A percentile compares a stretch with the other conserved stretches of the same genome.
phyloP scores from a whole-genome alignment of 2,113 vertebrate genomes.

The Sterrhoptilus dennistouni region DNA sequence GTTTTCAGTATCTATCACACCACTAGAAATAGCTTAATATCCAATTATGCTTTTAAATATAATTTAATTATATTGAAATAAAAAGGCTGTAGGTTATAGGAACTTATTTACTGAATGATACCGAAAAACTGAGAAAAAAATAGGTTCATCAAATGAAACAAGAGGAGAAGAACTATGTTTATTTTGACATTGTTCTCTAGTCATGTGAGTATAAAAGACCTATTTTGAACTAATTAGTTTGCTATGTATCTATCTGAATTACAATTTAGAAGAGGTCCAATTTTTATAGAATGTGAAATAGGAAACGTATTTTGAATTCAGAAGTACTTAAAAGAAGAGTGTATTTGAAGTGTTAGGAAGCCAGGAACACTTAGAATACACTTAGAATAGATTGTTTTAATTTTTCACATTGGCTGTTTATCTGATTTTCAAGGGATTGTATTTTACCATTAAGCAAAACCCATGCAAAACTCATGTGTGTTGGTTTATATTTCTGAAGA shows the following conservation, averaged over 20 bases:
- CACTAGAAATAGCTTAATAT: background rate
- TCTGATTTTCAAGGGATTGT: background rate
- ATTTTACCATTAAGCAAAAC: slow-evolving; percentile 65
- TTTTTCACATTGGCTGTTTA: background rate
- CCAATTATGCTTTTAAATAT: background rate
- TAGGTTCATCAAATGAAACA: accelerated
- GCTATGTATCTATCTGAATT: background rate
- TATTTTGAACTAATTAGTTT: background rate
- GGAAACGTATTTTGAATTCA: background rate
- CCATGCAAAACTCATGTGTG: background rate
- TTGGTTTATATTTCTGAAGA: slow-evolving; percentile 60
- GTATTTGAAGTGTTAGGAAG: background rate
- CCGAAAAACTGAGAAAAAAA: background rate
- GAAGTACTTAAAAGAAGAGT: background rate
- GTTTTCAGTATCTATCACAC: background rate
- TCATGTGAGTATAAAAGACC: background rate
- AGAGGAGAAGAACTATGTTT: background rate
- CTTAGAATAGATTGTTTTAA: background rate
- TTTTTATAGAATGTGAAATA: background rate
- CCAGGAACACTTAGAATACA: background rate
- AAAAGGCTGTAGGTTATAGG: background rate
- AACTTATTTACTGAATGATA: background rate
- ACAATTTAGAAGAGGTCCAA: background rate
- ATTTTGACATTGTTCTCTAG: background rate
- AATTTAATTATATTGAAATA: background rate